Conservation (phyloP, 2,113 vertebrate species). For the Podarcis raffonei region DNA sequence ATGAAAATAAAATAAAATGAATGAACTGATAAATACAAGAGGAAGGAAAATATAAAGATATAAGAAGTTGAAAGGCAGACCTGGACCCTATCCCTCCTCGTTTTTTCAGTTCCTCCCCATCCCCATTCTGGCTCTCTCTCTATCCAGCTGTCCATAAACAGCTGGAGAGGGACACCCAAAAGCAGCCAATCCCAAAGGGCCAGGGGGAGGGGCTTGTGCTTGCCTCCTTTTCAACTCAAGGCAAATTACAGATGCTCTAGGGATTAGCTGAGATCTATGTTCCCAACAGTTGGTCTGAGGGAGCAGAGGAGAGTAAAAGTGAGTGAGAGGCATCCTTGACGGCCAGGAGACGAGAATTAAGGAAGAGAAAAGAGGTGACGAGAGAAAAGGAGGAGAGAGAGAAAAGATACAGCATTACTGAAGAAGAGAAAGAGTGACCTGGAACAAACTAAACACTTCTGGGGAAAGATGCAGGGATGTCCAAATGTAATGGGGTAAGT, state of each 20-base stretch:
- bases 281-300: slow-evolving; percentile 10
- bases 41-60: background rate
- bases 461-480: background rate
- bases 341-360: background rate
- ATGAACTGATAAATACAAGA: background rate
- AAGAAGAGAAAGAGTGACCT: background rate
- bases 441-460: background rate
- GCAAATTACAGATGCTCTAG: slow-evolving; percentile 18
- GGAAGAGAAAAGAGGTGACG: background rate
- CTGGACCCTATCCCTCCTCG: background rate
- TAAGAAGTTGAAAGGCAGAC: background rate
- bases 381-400: background rate
- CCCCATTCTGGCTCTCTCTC: background rate
- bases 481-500: slow-evolving; percentile 9
- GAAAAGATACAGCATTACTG: background rate
- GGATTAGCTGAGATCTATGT: slow-evolving; percentile 25
- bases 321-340: background rate
- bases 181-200: slow-evolving; percentile 22
- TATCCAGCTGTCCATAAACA: slow-evolving; percentile 23
- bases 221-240: slow-evolving; percentile 24
- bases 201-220: slow-evolving; percentile 13
- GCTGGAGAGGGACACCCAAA: slow-evolving; percentile 21
- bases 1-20: background rate
- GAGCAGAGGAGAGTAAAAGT: background rate
- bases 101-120: background rate